These are phyloP conservation scores for Caenorhabditis brenneri DNA, from an alignment of 1,140 invertebrate species.

Conservation along the genomic window DNA sequence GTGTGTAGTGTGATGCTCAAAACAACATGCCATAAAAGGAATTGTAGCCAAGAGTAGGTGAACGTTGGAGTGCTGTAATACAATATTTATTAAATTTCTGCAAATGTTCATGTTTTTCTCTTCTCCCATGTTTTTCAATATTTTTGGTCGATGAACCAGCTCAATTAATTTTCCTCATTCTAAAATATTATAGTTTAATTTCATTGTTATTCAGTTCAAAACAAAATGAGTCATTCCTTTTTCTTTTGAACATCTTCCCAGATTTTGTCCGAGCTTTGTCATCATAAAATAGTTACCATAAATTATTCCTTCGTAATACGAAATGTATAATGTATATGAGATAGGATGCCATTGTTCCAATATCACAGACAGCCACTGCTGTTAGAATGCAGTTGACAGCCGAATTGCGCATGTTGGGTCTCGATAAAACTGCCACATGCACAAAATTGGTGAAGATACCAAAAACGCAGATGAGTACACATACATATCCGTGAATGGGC, in stretches of 20 bases:
- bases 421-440: conserved; percentile 66
- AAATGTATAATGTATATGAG: conserved; percentile 69
- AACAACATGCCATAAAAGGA: conserved; percentile 66
- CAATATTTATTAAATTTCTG: not conserved
- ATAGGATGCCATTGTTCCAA: conserved; percentile 67
- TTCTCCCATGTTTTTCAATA: not conserved
- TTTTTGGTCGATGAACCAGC: not conserved
- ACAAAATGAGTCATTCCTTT: not conserved
- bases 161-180: not conserved
- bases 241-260: not conserved
- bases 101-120: not conserved
- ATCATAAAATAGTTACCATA: conserved; percentile 46
- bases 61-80: conserved; percentile 50
- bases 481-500: conserved; percentile 52
- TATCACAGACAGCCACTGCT: conserved; percentile 67
- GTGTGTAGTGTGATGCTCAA: conserved; percentile 66
- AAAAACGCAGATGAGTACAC: conserved; percentile 62
- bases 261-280: not conserved
- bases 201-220: no score
- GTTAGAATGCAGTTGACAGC: conserved; percentile 66
- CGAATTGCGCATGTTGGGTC: conserved; percentile 58
- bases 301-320: conserved; percentile 55
- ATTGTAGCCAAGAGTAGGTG: conserved; percentile 64
- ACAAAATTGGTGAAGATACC: conserved; percentile 67
- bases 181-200: no score